Conservation (phyloP, 2,888 invertebrate genomes). For the Aspidiotus destructor region DNA sequence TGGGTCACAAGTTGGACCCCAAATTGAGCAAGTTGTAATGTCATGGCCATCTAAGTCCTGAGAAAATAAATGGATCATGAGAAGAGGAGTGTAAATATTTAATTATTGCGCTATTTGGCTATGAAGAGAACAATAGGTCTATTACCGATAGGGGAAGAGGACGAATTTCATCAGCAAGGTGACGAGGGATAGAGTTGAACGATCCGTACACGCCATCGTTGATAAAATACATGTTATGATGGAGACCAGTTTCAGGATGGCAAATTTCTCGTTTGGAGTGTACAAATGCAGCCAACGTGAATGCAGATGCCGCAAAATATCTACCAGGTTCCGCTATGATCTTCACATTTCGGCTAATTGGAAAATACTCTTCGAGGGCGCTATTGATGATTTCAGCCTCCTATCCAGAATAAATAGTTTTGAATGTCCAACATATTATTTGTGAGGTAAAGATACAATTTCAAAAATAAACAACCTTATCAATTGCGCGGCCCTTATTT, state of each 20-base stretch:
- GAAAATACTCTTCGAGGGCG: conserved; percentile 72
- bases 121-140: too few relatives aligned
- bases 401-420: conserved; percentile 42
- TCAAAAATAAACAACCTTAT: conserved; percentile 48
- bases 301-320: conserved; percentile 90
- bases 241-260: conserved; percentile 40
- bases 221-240: conserved; percentile 84
- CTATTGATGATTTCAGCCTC: conserved; percentile 69
- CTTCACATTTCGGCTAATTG: conserved; percentile 55
- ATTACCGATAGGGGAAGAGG: conserved; percentile 58
- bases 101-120: too few relatives aligned
- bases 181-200: conserved; percentile 93
- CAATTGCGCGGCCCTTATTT: conserved; percentile 55
- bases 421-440: background rate
- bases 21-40: conserved; percentile 56
- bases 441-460: background rate
- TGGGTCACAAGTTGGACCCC: conserved; percentile 96
- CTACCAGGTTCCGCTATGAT: conserved; percentile 96
- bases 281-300: conserved; percentile 78
- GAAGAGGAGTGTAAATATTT: too few relatives aligned
- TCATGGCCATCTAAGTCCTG: background rate
- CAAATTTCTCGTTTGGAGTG: conserved; percentile 63
- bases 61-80: too few relatives aligned
- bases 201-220: conserved; percentile 99
- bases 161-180: conserved; percentile 66